Evolutionary conservation across 2,797 vertebrate species (phyloP), one percentile per base, ranked within the genome.

Genomic region (Gymnothorax javanicus): DNA sequence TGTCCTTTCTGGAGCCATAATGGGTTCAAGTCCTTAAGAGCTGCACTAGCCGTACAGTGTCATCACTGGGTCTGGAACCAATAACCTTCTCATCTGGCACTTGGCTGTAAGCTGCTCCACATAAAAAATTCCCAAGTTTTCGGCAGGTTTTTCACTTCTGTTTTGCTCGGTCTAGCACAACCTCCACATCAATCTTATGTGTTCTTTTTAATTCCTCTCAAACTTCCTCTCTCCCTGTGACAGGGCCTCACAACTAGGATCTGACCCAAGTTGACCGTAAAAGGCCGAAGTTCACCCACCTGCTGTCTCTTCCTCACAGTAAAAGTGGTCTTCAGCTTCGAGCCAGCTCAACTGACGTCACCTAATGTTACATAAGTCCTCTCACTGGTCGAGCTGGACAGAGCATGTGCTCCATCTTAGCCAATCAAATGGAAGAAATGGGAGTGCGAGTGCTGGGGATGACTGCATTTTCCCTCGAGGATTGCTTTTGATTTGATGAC

Each of bases 171-270:
- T 77, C 73, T 64, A 73, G 57, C 77, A 67, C 43, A 1, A 13
- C 62, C 50, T 77, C 82, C 25, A 62, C 25, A 33, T 25, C 27
- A 83, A 73, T 59, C 0, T 58, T 25, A 7, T 59, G 57, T 67
- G 11, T 71, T 58, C 59, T 82, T 84, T 1, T 43, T 3, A 20
- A 11, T 64, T 20, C 1, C 23, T 75, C 17, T 33, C 71, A 33
- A 75, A 43, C 33, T 64, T 52, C 50, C 58, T 82, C 54, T 82
- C 23, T 64, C 77, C 71, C 75, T 86, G 59, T 58, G 57, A 87
- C 82, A 87, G 86, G 86, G 20, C 64, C 52, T 20, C 86, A 81
- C 62, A 82, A 27, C 33, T 87, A 87, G 86, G 56, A 60, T 69
- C 82, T 73, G 27, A 60, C 52, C 86, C 82, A 73, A n/a, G 81